phyloP scores from a whole-genome alignment of 2,888 invertebrate genomes.

The Caenorhabditis sp. region DNA sequence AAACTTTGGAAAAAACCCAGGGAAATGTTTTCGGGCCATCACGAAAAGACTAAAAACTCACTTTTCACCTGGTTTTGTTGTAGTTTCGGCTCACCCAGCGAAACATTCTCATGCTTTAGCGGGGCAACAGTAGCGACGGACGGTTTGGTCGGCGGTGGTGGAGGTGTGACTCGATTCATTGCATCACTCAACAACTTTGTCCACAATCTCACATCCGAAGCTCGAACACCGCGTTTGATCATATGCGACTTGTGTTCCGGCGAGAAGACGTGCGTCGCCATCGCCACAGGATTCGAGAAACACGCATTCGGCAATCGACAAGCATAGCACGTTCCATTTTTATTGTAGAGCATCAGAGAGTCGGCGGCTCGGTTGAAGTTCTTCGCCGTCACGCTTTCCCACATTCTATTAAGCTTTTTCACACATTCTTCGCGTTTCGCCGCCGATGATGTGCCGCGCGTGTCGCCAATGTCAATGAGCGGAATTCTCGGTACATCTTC shows the following conservation, averaged over 20 bases:
- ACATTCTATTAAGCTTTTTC: not conserved
- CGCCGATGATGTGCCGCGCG: too few species aligned
- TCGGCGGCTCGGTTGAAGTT: not conserved
- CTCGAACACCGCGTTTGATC: not conserved
- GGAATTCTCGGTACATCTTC: not conserved
- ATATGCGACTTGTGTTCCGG: not conserved
- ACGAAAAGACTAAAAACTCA: too few species aligned
- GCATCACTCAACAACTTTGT: not conserved
- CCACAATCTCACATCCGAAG: not conserved
- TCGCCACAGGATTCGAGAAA: not conserved
- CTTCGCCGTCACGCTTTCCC: not conserved
- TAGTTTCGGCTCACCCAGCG: too few species aligned
- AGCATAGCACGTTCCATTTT: not conserved
- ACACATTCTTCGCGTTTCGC: not conserved
- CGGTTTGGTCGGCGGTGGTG: too few species aligned
- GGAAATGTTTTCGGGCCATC: too few species aligned
- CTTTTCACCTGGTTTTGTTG: too few species aligned
- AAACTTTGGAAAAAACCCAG: too few species aligned
- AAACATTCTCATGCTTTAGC: too few species aligned
- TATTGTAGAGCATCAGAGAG: not conserved
- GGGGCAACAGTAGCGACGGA: too few species aligned
- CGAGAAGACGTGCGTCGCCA: not conserved
- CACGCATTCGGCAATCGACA: not conserved
- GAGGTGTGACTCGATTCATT: not conserved
- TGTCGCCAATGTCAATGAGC: not conserved